phyloP scores from a whole-genome alignment of 2,888 invertebrate species.

The Ectobius pallidus region DNA sequence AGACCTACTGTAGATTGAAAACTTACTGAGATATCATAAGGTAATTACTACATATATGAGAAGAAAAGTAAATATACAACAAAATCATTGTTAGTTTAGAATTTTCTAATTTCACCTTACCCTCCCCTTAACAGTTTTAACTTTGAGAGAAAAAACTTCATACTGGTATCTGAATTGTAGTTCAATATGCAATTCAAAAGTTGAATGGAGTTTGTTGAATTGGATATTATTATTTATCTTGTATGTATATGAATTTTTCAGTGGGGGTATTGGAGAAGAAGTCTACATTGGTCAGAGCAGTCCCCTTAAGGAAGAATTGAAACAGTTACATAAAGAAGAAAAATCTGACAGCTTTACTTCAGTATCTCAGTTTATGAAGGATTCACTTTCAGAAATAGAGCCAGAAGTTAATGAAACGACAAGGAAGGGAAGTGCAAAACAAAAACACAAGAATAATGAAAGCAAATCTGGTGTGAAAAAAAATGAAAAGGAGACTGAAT shows the following conservation, averaged over 20 bases:
- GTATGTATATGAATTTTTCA: background rate
- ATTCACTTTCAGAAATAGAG: conserved; percentile 20
- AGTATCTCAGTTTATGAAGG: conserved; percentile 28
- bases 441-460: background rate
- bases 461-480: too few relatives aligned
- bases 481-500: background rate
- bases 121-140: too few relatives aligned
- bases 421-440: conserved; percentile 37
- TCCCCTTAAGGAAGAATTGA: conserved; percentile 9
- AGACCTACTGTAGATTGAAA: too few relatives aligned
- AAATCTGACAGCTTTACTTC: conserved; percentile 26
- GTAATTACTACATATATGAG: too few relatives aligned
- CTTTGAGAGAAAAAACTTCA: too few relatives aligned
- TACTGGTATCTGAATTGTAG: too few relatives aligned
- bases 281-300: conserved; percentile 56
- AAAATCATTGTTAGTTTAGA: too few relatives aligned
- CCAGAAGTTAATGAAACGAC: conserved; percentile 33
- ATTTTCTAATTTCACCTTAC: too few relatives aligned
- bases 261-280: conserved; percentile 61
- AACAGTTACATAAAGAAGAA: conserved; percentile 19
- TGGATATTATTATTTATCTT: background rate
- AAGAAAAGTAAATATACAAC: too few relatives aligned
- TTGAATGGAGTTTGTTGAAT: too few relatives aligned
- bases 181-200: too few relatives aligned
- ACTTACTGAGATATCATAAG: too few relatives aligned